These are phyloP conservation scores for Plagodis dolabraria DNA, from an alignment of 2,888 invertebrate genomes.

Conservation along the genomic window DNA sequence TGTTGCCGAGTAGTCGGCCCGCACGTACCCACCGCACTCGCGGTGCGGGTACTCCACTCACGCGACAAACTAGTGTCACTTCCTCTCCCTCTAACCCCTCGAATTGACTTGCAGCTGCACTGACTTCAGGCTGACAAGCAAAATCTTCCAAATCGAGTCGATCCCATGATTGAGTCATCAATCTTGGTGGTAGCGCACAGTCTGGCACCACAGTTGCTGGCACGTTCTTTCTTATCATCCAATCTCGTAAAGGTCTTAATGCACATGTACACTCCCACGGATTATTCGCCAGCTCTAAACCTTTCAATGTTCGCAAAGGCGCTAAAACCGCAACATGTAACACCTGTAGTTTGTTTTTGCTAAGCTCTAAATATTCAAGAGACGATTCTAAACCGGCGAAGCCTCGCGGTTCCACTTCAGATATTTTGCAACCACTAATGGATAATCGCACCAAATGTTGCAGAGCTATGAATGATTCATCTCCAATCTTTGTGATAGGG, in stretches of 20 bases:
- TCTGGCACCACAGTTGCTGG: conserved; percentile 88
- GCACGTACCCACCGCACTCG: conserved; percentile 89
- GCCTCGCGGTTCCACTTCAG: conserved; percentile 87
- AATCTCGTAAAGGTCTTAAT: conserved; percentile 89
- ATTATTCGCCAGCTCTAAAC: conserved; percentile 90
- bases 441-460: conserved; percentile 90
- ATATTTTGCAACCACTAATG: conserved; percentile 89
- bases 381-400: conserved; percentile 90
- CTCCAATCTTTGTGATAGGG: conserved; percentile 88
- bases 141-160: conserved; percentile 91
- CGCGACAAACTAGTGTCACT: conserved; percentile 89
- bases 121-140: conserved; percentile 90
- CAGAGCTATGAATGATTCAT: conserved; percentile 88
- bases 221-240: conserved; percentile 92
- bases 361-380: conserved; percentile 91
- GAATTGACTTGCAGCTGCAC: conserved; percentile 84
- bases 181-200: conserved; percentile 87
- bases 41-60: conserved; percentile 89
- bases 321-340: conserved; percentile 88
- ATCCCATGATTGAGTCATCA: conserved; percentile 89
- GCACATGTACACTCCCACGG: conserved; percentile 94
- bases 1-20: conserved; percentile 88
- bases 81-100: conserved; percentile 89
- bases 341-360: conserved; percentile 89
- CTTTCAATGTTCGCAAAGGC: conserved; percentile 88